Conservation (phyloP, 2,113 vertebrate genomes). For the Xyliphius kryptos region DNA sequence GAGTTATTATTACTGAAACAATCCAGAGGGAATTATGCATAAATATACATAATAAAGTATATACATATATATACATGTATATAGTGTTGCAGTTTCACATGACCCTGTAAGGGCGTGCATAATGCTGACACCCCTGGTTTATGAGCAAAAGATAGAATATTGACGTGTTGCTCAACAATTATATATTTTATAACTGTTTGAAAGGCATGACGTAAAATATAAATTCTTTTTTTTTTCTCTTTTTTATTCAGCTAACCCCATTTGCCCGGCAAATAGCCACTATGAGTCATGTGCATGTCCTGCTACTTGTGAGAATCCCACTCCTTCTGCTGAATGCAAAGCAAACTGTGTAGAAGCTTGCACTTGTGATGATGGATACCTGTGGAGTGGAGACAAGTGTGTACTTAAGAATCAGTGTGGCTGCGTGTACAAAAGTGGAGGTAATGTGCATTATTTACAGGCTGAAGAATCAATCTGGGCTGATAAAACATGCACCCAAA, state of each 20-base stretch:
- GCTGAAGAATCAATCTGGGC: slow-evolving; percentile 52
- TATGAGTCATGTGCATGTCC: slow-evolving; percentile 44
- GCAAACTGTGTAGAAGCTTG: slow-evolving; percentile 50
- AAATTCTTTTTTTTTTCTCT: no score
- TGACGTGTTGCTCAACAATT: no score
- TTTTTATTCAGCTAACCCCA: slow-evolving; percentile 16
- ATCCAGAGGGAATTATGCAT: no score
- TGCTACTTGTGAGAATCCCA: slow-evolving; percentile 48
- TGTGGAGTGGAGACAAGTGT: slow-evolving; percentile 43
- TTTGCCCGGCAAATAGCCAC: slow-evolving; percentile 13
- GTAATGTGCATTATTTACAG: slow-evolving; percentile 32
- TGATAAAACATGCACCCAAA: slow-evolving; percentile 42
- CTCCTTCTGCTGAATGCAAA: slow-evolving; percentile 35
- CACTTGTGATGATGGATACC: slow-evolving; percentile 42
- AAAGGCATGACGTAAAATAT: no score
- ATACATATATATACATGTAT: no score
- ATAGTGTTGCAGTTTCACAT: no score
- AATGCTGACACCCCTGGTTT: no score
- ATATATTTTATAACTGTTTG: no score
- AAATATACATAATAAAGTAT: no score
- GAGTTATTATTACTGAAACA: no score
- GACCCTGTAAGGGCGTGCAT: no score
- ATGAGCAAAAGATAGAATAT: no score
- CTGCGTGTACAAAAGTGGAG: slow-evolving; percentile 32
- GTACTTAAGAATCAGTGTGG: slow-evolving; percentile 43